These are phyloP conservation scores for Sebastes itinus DNA, from an alignment of 2,797 vertebrate species.

Conservation along the genomic window DNA sequence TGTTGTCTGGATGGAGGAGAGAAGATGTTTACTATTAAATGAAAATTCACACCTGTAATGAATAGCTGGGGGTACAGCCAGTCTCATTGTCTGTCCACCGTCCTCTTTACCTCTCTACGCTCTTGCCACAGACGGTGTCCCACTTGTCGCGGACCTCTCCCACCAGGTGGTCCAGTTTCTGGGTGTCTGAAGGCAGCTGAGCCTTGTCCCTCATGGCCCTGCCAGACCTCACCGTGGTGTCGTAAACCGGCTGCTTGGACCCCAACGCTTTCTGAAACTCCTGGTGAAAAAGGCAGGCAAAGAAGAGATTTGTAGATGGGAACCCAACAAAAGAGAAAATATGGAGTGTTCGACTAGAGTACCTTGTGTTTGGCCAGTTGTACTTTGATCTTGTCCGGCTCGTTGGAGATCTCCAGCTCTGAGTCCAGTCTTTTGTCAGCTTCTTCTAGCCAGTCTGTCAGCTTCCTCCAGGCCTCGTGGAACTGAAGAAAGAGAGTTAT, in stretches of 20 bases:
- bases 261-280: constrained; percentile 98
- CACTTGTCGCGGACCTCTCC: constrained; percentile 98
- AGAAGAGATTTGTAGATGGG: background rate
- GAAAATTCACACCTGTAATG: background rate
- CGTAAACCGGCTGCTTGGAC: constrained; percentile 97
- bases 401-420: constrained; percentile 97
- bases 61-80: background rate
- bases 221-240: constrained; percentile 95
- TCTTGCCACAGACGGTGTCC: constrained; percentile 99
- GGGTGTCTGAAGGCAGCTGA: constrained; percentile 89
- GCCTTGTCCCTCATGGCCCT: constrained; percentile 96
- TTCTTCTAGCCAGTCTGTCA: constrained; percentile 97
- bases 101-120: constrained; percentile 91
- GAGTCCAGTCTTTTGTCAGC: constrained; percentile 95
- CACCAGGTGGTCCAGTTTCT: constrained; percentile 93
- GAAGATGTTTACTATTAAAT: background rate
- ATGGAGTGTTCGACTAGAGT: background rate
- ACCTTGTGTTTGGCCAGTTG: constrained; percentile 98
- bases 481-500: constrained; percentile 80
- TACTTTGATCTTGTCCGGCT: constrained; percentile 98
- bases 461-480: constrained; percentile 98
- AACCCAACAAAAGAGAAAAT: background rate
- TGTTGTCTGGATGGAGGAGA: constrained; percentile 87
- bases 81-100: background rate
- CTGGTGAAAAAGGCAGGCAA: constrained; percentile 66